A percentile compares a stretch with the other conserved stretches of the same genome.
These are phyloP conservation scores for Dolichallabes microphthalmus DNA, from an alignment of 2,113 vertebrate species.

Conservation along the genomic window DNA sequence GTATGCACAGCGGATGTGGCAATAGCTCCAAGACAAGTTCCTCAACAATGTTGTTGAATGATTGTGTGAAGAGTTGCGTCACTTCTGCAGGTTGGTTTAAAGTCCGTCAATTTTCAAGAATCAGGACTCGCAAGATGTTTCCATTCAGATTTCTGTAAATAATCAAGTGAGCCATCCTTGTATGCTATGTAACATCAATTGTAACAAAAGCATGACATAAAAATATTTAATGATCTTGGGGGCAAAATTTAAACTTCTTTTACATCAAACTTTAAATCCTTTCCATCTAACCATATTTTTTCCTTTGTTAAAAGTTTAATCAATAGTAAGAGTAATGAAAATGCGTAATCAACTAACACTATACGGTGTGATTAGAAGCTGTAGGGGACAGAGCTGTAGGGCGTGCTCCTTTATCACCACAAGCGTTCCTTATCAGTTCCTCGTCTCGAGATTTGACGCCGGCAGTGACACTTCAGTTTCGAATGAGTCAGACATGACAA, in stretches of 20 bases:
- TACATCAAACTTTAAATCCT: neutral
- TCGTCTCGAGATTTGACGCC: constrained; percentile 33
- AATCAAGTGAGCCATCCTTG: too few species aligned
- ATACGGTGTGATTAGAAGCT: neutral
- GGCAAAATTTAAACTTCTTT: neutral
- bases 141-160: too few species aligned
- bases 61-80: too few species aligned
- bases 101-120: too few species aligned
- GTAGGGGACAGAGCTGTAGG: neutral
- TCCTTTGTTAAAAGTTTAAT: neutral
- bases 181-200: neutral
- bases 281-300: neutral
- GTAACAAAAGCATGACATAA: neutral
- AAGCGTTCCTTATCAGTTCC: constrained; percentile 30
- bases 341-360: neutral
- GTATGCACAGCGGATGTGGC: too few species aligned
- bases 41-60: too few species aligned
- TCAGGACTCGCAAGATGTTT: too few species aligned
- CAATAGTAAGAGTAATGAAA: neutral
- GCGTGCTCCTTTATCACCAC: constrained; percentile 12
- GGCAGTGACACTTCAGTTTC: constrained; percentile 30
- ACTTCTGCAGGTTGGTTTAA: too few species aligned
- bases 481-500: constrained; percentile 40
- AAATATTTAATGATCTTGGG: neutral
- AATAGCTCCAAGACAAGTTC: too few species aligned